These are phyloP conservation scores for Stichodactyla mertensii DNA, from an alignment of 64 coral and sea anemone genomes.

Conservation along the genomic window DNA sequence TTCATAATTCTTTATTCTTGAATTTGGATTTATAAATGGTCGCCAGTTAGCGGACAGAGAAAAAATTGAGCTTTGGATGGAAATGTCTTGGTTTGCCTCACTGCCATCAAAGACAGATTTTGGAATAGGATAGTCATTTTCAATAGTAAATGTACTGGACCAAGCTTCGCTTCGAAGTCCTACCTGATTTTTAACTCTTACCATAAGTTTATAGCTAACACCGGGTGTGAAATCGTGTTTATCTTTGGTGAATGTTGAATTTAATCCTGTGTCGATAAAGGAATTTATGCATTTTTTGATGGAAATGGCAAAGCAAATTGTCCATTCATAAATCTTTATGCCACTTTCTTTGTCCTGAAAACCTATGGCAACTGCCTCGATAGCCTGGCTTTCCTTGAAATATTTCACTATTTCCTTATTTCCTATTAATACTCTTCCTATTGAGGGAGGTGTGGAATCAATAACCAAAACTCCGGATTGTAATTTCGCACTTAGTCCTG, in stretches of 20 bases:
- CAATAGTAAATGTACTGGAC: slow-evolving; percentile 44
- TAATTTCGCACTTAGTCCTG: slow-evolving; percentile 8
- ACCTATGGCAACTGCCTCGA: slow-evolving; percentile 33
- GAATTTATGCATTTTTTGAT: slow-evolving; percentile 30
- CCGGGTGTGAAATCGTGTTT: slow-evolving; percentile 41
- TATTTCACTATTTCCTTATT: slow-evolving; percentile 13
- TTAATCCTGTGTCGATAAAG: slow-evolving; percentile 45
- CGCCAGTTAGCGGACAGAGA: slow-evolving; percentile 64
- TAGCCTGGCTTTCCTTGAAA: background rate
- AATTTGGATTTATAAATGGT: slow-evolving; percentile 32
- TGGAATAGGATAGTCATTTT: slow-evolving; percentile 17
- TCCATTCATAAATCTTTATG: slow-evolving; percentile 48
- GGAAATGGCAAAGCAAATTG: slow-evolving; percentile 12
- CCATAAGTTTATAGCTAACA: slow-evolving; percentile 37
- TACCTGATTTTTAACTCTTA: slow-evolving; percentile 48
- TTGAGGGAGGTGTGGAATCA: slow-evolving; percentile 37
- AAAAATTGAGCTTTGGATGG: slow-evolving; percentile 27
- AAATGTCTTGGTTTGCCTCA: slow-evolving; percentile 1
- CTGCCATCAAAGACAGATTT: slow-evolving; percentile 42
- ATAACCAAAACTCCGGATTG: slow-evolving; percentile 34
- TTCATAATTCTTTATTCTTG: slow-evolving; percentile 39
- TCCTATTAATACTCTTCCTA: slow-evolving; percentile 26
- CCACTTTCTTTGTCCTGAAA: slow-evolving; percentile 57
- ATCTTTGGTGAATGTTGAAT: slow-evolving; percentile 12
- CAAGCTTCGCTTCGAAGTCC: slow-evolving; percentile 27